Percentiles rank a stretch among this genome's conserved stretches.
These are phyloP conservation scores for Imbricaverruca yamaguchii DNA, from an alignment of 2,888 invertebrate genomes.

Conservation along the genomic window DNA sequence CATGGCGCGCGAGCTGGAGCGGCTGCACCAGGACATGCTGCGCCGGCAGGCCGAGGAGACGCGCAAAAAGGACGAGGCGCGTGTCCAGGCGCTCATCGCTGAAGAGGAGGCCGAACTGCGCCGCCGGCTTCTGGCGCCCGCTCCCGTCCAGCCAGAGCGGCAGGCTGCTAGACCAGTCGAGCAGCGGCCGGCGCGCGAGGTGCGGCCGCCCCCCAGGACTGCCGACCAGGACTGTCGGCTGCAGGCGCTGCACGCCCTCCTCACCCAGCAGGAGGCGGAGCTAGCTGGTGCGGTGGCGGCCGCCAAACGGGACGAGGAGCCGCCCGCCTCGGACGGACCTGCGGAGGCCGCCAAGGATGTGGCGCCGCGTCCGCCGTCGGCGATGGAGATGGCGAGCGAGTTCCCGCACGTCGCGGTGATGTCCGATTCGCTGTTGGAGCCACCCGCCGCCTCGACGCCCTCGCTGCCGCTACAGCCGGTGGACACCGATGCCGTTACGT, in stretches of 20 bases:
- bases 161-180: neutral
- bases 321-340: neutral
- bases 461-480: neutral
- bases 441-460: neutral
- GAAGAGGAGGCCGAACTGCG: slow-evolving; percentile 12
- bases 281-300: neutral
- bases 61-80: neutral
- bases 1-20: neutral
- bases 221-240: slow-evolving; percentile 5
- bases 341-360: neutral
- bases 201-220: neutral
- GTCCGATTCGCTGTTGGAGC: neutral
- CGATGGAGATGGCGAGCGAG: neutral
- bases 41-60: neutral
- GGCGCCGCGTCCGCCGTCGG: neutral
- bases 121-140: neutral
- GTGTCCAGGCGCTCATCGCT: neutral
- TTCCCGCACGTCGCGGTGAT: neutral
- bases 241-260: neutral
- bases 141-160: neutral
- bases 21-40: neutral
- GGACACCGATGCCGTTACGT: no score
- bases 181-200: neutral
- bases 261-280: neutral
- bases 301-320: neutral